Conservation (phyloP, 2,888 invertebrate species). For the Sarcophaga subvicina region DNA sequence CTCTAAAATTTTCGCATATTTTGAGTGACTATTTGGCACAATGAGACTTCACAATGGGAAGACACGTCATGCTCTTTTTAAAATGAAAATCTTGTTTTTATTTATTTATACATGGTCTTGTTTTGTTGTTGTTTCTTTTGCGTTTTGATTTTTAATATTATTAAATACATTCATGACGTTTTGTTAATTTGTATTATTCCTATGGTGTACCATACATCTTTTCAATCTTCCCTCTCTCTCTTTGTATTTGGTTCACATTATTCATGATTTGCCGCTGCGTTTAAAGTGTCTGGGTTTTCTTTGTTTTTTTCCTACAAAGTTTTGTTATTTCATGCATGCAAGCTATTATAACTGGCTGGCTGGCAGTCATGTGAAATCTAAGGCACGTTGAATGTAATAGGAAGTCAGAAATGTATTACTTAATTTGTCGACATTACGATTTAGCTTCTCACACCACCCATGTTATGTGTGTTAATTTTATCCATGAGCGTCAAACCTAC, state of each 20-base stretch:
- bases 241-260: conserved; percentile 8
- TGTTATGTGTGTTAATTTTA: too few relatives aligned
- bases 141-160: background rate
- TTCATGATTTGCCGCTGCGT: background rate
- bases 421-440: too few relatives aligned
- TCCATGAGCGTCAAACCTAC: too few relatives aligned
- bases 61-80: conserved; percentile 15
- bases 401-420: too few relatives aligned
- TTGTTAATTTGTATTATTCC: conserved; percentile 10
- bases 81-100: background rate
- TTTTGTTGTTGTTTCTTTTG: background rate
- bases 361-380: background rate
- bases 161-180: background rate
- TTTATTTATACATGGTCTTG: background rate
- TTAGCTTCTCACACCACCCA: too few relatives aligned
- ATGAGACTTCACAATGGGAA: background rate
- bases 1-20: background rate
- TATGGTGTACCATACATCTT: conserved; percentile 6
- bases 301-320: background rate
- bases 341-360: too few relatives aligned
- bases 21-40: conserved; percentile 1
- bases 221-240: background rate
- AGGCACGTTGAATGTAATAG: too few relatives aligned
- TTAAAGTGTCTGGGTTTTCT: conserved; percentile 1
- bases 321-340: background rate